Base-by-base conservation (phyloP, 2,888 invertebrate genomes). In the Meiosimyza decipiens region DNA sequence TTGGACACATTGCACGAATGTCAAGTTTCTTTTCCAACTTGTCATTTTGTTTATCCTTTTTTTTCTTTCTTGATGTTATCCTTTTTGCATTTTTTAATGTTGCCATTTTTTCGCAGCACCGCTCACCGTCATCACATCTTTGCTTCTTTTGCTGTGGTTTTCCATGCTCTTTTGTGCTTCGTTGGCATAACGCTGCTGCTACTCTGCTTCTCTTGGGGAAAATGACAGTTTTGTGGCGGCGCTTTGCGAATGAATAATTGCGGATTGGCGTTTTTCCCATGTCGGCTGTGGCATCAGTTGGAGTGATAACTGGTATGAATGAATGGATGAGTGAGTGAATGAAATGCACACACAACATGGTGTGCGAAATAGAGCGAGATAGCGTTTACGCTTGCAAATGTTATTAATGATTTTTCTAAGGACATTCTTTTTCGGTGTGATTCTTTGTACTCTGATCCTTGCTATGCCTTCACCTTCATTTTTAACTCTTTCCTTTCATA, bases 161-260 rank as follows among this genome's bases (percentile, higher is more conserved):
- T 40, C 40, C 40, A 40, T 9, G 40, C 40, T 9, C 40, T 40
- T 40, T 40, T 40, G 40, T 40, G 40, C 40, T 40, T 40, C 40
- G 59, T 60, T 33, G 28, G 13, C 59, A 18, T 28, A 3, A 28
- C 33, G 59, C 22, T 28, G 18, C 40, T 40, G 40, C n/a, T n/a
- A 28, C 33, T 33, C 22, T 28, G 18, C 59, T 28, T 12, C 64
- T 15, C 51, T 22, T 49, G 28, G 51, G 51, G 28, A 50, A 22
- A 51, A 28, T 64, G 64, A 64, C 64, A 64, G 64, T 51, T 50
- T 74, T 76, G 75, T 75, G 73, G 82, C 82, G 82, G 82, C 82
- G 80, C 81, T 80, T 79, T 81, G 80, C 81, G 80, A 83, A 84
- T 83, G 83, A 83, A 83, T 84, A 84, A 84, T 84, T 84, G 85